phyloP scores from a whole-genome alignment of 1,140 invertebrate species.

The Zaprionus kolodkinae region DNA sequence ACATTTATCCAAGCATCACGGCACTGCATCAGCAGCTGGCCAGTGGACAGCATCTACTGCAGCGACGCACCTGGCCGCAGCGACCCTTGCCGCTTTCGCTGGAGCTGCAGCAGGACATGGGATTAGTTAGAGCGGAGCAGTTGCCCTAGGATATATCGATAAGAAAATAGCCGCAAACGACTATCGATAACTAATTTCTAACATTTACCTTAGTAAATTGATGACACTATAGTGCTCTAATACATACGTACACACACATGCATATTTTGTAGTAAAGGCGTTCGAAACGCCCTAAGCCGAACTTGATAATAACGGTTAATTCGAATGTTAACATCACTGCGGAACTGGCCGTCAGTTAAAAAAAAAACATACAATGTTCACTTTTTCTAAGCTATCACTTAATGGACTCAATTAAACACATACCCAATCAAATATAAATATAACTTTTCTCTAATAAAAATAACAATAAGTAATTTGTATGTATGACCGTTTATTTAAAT shows the following conservation, averaged over 20 bases:
- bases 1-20: constrained; percentile 85
- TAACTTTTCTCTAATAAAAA: not conserved
- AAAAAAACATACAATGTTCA: constrained; percentile 57
- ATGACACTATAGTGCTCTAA: not conserved
- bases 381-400: constrained; percentile 48
- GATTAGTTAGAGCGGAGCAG: constrained; percentile 43
- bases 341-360: constrained; percentile 26
- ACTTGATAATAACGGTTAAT: constrained; percentile 43
- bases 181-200: not conserved
- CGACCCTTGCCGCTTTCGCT: constrained; percentile 75
- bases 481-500: constrained; percentile 11
- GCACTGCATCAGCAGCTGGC: constrained; percentile 85
- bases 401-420: constrained; percentile 36
- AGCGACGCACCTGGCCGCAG: constrained; percentile 79
- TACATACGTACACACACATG: constrained; percentile 3
- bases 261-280: constrained; percentile 43
- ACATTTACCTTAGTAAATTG: not conserved
- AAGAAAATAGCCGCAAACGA: not conserved
- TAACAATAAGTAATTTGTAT: not conserved
- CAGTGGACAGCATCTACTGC: constrained; percentile 81
- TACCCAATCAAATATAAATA: not conserved
- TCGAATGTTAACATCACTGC: constrained; percentile 54
- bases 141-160: constrained; percentile 37
- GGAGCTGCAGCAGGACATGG: constrained; percentile 65
- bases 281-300: constrained; percentile 64